Evolutionary conservation across 2,888 invertebrate genomes (phyloP).

Genomic region (Bembecia ichneumoniformis): DNA sequence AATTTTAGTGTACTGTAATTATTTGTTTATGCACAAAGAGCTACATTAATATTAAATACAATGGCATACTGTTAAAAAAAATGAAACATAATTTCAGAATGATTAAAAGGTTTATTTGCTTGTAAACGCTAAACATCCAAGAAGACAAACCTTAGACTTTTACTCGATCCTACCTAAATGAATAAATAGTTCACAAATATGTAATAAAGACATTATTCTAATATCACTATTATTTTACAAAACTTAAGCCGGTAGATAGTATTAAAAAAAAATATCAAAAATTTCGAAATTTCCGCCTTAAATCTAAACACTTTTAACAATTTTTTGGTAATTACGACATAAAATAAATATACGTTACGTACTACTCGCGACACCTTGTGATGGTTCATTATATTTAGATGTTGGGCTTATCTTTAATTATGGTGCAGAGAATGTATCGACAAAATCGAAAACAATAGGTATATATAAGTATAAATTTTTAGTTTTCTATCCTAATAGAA

Average conservation of each 20-base stretch:
- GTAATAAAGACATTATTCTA: conserved; percentile 58
- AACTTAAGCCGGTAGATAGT: conserved; percentile 19
- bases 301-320: conserved; percentile 22
- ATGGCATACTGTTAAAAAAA: too few relatives aligned
- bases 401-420: background rate
- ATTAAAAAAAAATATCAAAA: conserved; percentile 15
- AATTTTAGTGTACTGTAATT: too few relatives aligned
- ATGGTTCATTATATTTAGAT: too few relatives aligned
- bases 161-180: conserved; percentile 53
- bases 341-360: background rate
- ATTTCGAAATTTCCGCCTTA: conserved; percentile 22
- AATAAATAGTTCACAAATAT: conserved; percentile 65
- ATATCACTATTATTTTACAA: conserved; percentile 65
- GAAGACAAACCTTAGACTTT: conserved; percentile 52
- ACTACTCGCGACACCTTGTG: too few relatives aligned
- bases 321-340: conserved; percentile 21
- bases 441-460: background rate
- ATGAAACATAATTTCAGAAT: too few relatives aligned
- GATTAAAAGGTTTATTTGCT: conserved; percentile 45
- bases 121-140: conserved; percentile 64
- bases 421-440: background rate
- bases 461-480: background rate
- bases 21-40: too few relatives aligned
- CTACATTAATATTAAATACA: too few relatives aligned
- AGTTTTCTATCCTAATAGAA: background rate